These are phyloP conservation scores for Cheirogaleus medius DNA, from an alignment of 2,113 vertebrate species.

Conservation along the genomic window DNA sequence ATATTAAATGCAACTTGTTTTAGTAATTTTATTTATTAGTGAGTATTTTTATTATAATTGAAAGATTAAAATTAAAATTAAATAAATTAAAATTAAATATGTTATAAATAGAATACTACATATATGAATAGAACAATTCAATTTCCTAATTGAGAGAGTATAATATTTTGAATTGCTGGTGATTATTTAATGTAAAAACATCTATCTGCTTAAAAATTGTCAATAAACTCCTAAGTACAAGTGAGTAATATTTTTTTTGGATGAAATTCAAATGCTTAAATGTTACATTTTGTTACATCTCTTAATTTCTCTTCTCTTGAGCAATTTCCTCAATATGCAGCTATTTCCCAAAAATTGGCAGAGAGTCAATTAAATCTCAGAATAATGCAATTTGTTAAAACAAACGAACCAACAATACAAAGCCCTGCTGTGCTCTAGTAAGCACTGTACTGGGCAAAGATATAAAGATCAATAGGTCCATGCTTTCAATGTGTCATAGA, in stretches of 20 bases:
- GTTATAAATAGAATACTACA: not conserved
- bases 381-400: constrained; percentile 17
- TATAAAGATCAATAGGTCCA: not conserved
- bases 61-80: constrained; percentile 48
- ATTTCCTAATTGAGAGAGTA: constrained; percentile 18
- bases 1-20: constrained; percentile 17
- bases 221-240: not conserved
- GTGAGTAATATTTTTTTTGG: constrained; percentile 14
- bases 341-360: not conserved
- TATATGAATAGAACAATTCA: not conserved
- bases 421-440: not conserved
- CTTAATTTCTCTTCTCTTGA: constrained; percentile 3
- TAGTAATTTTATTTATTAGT: constrained; percentile 47
- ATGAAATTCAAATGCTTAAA: constrained; percentile 32
- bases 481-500: not conserved
- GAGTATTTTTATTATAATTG: not conserved
- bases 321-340: not conserved
- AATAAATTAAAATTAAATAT: constrained; percentile 50
- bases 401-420: not conserved
- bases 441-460: not conserved
- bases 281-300: constrained; percentile 27
- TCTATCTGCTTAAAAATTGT: constrained; percentile 39
- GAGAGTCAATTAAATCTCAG: not conserved
- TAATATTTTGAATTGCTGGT: constrained; percentile 42
- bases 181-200: constrained; percentile 27